Evolutionary conservation across 1,140 invertebrate genomes (phyloP).

Genomic region (Cydia amplana): DNA sequence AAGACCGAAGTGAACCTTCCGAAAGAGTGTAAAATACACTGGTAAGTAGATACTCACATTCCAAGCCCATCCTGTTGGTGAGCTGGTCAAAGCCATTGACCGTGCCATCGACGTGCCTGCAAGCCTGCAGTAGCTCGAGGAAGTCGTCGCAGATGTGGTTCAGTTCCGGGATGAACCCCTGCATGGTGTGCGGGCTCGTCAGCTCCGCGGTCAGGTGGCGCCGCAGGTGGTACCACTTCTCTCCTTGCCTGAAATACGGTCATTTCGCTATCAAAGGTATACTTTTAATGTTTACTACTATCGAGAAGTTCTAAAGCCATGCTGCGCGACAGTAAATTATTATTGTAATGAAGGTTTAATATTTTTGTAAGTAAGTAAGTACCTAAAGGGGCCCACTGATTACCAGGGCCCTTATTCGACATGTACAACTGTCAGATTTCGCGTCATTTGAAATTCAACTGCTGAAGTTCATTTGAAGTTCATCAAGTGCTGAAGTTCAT

Average conservation of each 20-base stretch:
- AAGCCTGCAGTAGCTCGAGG: conserved; percentile 82
- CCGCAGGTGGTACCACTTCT: conserved; percentile 88
- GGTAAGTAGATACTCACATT: conserved; percentile 82
- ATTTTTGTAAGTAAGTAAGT: too few relatives aligned
- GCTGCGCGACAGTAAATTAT: too few relatives aligned
- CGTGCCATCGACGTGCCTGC: conserved; percentile 74
- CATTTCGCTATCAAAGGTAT: background rate
- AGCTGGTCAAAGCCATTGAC: conserved; percentile 85
- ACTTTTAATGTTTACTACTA: background rate
- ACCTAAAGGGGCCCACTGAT: too few relatives aligned
- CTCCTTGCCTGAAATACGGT: conserved; percentile 84
- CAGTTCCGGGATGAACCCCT: conserved; percentile 87
- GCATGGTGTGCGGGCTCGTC: conserved; percentile 87
- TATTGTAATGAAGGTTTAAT: too few relatives aligned
- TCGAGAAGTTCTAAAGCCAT: too few relatives aligned
- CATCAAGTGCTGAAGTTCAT: too few relatives aligned
- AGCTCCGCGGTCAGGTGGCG: conserved; percentile 87
- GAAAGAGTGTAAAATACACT: background rate
- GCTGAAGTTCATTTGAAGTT: too few relatives aligned
- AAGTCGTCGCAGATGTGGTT: conserved; percentile 90
- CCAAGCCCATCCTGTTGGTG: conserved; percentile 88
- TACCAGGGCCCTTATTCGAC: too few relatives aligned
- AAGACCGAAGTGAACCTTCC: background rate
- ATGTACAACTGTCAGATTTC: too few relatives aligned
- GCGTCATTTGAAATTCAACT: too few relatives aligned